phyloP scores from a whole-genome alignment of 2,113 vertebrate genomes.

The Eulemur rufifrons region DNA sequence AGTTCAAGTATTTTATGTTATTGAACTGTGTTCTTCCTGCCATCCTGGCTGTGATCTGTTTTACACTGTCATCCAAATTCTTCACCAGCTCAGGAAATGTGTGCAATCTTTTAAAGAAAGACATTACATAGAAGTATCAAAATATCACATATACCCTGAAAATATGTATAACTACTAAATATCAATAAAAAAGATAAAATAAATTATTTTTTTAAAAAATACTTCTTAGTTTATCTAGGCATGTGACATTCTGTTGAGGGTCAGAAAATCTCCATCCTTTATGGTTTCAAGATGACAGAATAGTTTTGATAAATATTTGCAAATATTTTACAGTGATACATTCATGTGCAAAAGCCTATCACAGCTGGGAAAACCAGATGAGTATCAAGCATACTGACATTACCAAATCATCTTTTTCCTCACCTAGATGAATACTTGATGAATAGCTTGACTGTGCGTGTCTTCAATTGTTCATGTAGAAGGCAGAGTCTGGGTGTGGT shows the following conservation, averaged over 20 bases:
- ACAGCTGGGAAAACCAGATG: slow-evolving; percentile 48
- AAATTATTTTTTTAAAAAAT: too few species aligned
- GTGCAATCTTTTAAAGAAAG: not conserved
- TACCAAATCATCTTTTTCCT: slow-evolving; percentile 41
- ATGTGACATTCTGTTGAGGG: not conserved
- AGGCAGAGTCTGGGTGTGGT: not conserved
- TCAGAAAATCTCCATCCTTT: not conserved
- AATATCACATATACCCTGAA: too few species aligned
- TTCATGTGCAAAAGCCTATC: slow-evolving; percentile 45
- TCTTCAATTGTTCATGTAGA: not conserved
- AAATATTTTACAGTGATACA: slow-evolving; percentile 44
- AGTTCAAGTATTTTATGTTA: not conserved
- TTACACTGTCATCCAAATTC: slow-evolving; percentile 45
- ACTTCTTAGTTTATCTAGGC: slow-evolving; percentile 35
- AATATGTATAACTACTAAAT: too few species aligned
- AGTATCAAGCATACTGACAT: slow-evolving; percentile 20
- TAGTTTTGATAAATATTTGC: slow-evolving; percentile 66
- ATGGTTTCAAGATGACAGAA: slow-evolving; percentile 41
- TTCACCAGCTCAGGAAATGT: not conserved
- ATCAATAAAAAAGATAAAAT: too few species aligned
- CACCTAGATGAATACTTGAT: not conserved
- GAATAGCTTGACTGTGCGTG: not conserved
- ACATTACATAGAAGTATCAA: not conserved
- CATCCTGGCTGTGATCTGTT: not conserved
- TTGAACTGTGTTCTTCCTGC: not conserved